These are phyloP conservation scores for Norana najaformis DNA, from an alignment of 2,888 invertebrate species.

Conservation along the genomic window DNA sequence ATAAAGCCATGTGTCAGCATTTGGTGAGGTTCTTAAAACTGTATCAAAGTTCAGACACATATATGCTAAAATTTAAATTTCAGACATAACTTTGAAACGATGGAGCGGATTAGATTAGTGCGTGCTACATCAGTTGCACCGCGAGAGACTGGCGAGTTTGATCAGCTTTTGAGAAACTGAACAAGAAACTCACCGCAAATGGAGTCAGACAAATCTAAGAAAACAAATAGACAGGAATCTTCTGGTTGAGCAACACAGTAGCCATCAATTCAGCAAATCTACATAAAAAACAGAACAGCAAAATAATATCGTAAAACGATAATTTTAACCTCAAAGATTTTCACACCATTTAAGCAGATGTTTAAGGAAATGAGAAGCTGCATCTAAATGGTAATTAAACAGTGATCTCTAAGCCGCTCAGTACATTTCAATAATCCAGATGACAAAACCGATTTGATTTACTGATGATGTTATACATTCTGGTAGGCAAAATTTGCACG, in stretches of 20 bases:
- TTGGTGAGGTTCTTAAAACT: too few relatives aligned
- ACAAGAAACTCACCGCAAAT: conserved; percentile 69
- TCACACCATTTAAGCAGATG: not conserved
- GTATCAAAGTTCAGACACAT: too few relatives aligned
- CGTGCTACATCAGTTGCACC: not conserved
- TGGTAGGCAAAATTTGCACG: not conserved
- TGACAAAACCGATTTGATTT: not conserved
- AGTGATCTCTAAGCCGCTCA: not conserved
- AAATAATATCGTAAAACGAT: not conserved
- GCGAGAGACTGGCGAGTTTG: not conserved
- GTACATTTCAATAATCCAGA: not conserved
- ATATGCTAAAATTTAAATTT: not conserved
- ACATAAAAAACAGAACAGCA: conserved; percentile 41
- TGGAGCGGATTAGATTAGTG: not conserved
- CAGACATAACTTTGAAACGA: not conserved
- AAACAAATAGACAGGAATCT: conserved; percentile 80
- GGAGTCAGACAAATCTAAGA: conserved; percentile 85
- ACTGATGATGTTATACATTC: not conserved
- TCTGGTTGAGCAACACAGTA: conserved; percentile 76
- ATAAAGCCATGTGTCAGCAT: too few relatives aligned
- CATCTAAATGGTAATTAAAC: not conserved
- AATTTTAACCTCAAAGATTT: not conserved
- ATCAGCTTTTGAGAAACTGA: not conserved
- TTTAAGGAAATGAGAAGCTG: not conserved
- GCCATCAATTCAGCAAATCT: conserved; percentile 89